Evolutionary conservation across 23 tunicate species (phyloP).

Genomic region (Styela plicata): DNA sequence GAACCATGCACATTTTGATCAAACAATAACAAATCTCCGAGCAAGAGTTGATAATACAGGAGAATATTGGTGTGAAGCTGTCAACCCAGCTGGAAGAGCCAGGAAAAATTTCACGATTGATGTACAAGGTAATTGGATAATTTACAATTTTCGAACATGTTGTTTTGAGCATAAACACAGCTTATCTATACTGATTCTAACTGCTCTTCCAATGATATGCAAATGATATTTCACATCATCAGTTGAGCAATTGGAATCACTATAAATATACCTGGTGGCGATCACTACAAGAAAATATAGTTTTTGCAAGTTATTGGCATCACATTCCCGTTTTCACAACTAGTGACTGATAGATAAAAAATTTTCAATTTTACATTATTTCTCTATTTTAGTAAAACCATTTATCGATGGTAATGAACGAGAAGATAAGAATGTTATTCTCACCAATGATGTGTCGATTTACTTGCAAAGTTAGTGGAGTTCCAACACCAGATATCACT

Average conservation of each 20-base stretch:
- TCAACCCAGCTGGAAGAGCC: constrained; percentile 87
- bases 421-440: constrained; percentile 41
- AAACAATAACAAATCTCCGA: constrained; percentile 15
- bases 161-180: too few species aligned
- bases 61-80: constrained; percentile 88
- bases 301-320: too few species aligned
- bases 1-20: not conserved
- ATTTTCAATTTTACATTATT: not conserved
- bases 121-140: constrained; percentile 61
- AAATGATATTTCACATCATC: too few species aligned
- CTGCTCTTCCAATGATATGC: too few species aligned
- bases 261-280: too few species aligned
- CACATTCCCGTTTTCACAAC: too few species aligned
- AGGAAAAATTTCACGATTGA: constrained; percentile 60
- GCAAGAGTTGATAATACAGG: constrained; percentile 60
- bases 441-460: constrained; percentile 63
- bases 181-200: too few species aligned
- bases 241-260: too few species aligned
- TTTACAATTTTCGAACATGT: too few species aligned
- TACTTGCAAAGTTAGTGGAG: constrained; percentile 79
- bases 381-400: not conserved
- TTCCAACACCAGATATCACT: constrained; percentile 75
- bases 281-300: too few species aligned
- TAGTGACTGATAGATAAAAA: too few species aligned
- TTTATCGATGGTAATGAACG: not conserved